Conservation (phyloP, 2,797 vertebrate genomes). For the Alca torda region DNA sequence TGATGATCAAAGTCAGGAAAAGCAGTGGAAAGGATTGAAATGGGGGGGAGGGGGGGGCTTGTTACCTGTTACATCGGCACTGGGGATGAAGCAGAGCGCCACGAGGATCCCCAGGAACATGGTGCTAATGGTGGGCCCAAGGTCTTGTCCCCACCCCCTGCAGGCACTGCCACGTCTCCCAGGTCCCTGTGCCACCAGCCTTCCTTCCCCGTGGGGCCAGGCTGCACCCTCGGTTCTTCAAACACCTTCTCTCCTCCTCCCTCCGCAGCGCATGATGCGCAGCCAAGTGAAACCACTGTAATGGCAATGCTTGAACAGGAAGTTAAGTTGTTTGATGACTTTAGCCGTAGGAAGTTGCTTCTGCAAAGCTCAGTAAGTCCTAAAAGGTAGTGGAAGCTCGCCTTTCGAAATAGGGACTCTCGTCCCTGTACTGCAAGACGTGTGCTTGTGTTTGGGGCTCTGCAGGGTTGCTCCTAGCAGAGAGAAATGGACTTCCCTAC, state of each 20-base stretch:
- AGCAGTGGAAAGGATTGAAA: neutral
- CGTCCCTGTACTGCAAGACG: neutral
- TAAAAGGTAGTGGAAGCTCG: neutral
- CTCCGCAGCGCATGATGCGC: slow-evolving; percentile 33
- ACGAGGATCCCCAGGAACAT: slow-evolving; percentile 72
- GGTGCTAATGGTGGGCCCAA: neutral
- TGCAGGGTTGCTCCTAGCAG: neutral
- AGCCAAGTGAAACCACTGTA: slow-evolving; percentile 59
- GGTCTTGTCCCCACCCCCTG: slow-evolving; percentile 47
- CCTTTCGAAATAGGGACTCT: neutral
- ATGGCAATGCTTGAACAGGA: slow-evolving; percentile 65
- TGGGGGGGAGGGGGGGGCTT: fast-evolving
- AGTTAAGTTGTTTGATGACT: slow-evolving; percentile 70
- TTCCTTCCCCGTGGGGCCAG: neutral
- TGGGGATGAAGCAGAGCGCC: slow-evolving; percentile 69
- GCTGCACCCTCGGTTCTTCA: neutral
- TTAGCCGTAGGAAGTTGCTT: slow-evolving; percentile 40
- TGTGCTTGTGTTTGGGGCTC: neutral
- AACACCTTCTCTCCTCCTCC: slow-evolving; percentile 23
- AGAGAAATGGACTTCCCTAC: neutral
- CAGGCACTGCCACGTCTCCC: neutral
- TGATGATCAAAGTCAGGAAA: neutral
- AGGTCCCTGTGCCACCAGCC: neutral
- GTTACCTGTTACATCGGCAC: slow-evolving; percentile 76
- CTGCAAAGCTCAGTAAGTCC: neutral